Conservation (phyloP, 1,140 invertebrate species). For the Trichomalopsis sarcophagae region DNA sequence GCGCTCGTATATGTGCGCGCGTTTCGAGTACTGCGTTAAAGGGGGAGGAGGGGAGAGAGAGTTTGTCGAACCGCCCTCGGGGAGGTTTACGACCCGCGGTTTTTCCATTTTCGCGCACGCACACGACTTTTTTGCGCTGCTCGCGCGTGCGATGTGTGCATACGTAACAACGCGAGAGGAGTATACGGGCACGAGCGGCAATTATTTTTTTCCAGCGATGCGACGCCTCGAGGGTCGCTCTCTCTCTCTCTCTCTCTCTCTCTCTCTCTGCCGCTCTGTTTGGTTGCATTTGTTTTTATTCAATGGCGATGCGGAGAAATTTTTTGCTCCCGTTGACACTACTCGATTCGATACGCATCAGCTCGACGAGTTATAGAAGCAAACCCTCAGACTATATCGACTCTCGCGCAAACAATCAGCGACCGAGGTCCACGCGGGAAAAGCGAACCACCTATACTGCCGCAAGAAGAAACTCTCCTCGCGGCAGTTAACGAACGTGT, state of each 20-base stretch:
- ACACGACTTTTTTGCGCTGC: not conserved
- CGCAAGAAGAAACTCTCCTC: not conserved
- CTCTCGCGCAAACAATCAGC: not conserved
- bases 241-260: not conserved
- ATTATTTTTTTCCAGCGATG: not conserved
- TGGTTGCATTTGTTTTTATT: not conserved
- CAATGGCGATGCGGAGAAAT: not conserved
- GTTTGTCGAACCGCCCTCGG: not conserved
- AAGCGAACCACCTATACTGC: not conserved
- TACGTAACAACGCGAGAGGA: not conserved
- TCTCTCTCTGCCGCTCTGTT: not conserved
- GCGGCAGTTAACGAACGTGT: not conserved
- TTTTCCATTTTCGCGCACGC: not conserved
- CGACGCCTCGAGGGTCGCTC: not conserved
- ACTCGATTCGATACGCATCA: too few species aligned
- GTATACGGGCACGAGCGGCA: not conserved
- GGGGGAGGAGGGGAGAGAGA: not conserved
- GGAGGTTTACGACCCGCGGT: not conserved
- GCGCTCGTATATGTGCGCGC: not conserved
- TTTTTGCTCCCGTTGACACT: not conserved
- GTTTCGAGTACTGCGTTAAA: not conserved
- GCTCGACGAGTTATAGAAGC: too few species aligned
- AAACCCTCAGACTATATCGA: too few species aligned
- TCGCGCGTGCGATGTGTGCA: not conserved
- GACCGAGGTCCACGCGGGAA: not conserved